phyloP scores from a whole-genome alignment of 1,140 invertebrate species.

The Phenacoccus solenopsis region DNA sequence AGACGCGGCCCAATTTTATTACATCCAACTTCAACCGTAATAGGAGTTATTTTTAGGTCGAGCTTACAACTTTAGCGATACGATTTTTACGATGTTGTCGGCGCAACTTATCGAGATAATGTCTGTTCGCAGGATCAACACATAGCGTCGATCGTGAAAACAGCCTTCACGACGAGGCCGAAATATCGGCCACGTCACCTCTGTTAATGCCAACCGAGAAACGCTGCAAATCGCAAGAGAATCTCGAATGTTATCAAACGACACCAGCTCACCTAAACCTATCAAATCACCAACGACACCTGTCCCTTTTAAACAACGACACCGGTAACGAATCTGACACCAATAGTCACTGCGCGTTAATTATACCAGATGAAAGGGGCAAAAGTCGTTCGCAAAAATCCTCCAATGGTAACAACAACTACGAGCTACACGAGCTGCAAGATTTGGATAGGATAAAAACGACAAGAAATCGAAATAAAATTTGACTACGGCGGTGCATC shows the following conservation, averaged over 20 bases:
- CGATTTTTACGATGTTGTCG: too few species aligned
- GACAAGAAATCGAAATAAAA: conserved; percentile 21
- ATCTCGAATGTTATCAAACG: neutral
- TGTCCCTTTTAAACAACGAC: conserved; percentile 27
- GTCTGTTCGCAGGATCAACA: neutral
- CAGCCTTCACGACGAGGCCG: neutral
- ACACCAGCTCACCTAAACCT: neutral
- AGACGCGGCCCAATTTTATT: too few species aligned
- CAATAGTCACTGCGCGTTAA: conserved; percentile 47
- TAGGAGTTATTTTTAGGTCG: too few species aligned
- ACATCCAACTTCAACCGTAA: too few species aligned
- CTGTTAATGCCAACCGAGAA: neutral
- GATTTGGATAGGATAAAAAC: conserved; percentile 19
- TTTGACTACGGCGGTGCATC: conserved; percentile 25
- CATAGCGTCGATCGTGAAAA: neutral
- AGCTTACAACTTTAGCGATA: too few species aligned
- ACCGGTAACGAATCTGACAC: conserved; percentile 47
- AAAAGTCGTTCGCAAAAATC: neutral
- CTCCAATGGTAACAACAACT: conserved; percentile 58
- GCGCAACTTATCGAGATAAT: neutral
- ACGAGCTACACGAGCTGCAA: conserved; percentile 52
- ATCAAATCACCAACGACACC: neutral
- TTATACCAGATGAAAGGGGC: conserved; percentile 36
- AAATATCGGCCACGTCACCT: neutral
- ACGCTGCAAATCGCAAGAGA: neutral